Percentiles rank a stretch among this genome's conserved stretches.
Evolutionary conservation across 1,140 invertebrate species (phyloP).

Genomic region (Lamellibrachia luymesi): DNA sequence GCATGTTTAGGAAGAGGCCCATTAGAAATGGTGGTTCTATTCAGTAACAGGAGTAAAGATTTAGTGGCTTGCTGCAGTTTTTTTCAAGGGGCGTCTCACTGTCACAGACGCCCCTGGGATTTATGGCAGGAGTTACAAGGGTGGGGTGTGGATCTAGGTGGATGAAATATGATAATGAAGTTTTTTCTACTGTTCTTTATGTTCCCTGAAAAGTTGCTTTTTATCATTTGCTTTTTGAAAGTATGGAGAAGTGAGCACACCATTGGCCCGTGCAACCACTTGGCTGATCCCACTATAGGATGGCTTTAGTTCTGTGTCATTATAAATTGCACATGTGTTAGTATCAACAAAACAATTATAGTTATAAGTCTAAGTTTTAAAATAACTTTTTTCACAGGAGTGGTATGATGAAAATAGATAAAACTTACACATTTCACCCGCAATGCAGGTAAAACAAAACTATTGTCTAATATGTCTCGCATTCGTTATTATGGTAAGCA

Average conservation of each 20-base stretch:
- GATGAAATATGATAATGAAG: not conserved
- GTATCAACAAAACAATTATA: too few relatives aligned
- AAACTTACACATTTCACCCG: too few relatives aligned
- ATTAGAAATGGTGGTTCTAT: not conserved
- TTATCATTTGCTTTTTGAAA: not conserved
- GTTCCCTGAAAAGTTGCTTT: not conserved
- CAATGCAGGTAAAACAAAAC: not conserved
- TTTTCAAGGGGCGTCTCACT: not conserved
- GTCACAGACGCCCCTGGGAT: not conserved
- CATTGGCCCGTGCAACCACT: not conserved
- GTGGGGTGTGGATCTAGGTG: not conserved
- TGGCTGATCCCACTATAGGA: not conserved
- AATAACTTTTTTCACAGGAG: too few relatives aligned
- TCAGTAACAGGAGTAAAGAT: not conserved
- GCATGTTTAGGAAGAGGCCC: not conserved
- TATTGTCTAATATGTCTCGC: not conserved
- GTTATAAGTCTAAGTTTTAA: too few relatives aligned
- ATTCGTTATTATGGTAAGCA: not conserved
- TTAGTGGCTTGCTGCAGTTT: not conserved
- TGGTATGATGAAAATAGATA: too few relatives aligned
- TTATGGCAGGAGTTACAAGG: not conserved
- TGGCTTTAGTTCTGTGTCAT: too few relatives aligned
- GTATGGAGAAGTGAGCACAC: too few relatives aligned
- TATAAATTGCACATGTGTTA: too few relatives aligned
- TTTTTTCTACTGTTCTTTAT: not conserved